A percentile compares a stretch with the other conserved stretches of the same genome.
Conservation (phyloP, 2,797 vertebrate species). For the Sphenodon punctatus region DNA sequence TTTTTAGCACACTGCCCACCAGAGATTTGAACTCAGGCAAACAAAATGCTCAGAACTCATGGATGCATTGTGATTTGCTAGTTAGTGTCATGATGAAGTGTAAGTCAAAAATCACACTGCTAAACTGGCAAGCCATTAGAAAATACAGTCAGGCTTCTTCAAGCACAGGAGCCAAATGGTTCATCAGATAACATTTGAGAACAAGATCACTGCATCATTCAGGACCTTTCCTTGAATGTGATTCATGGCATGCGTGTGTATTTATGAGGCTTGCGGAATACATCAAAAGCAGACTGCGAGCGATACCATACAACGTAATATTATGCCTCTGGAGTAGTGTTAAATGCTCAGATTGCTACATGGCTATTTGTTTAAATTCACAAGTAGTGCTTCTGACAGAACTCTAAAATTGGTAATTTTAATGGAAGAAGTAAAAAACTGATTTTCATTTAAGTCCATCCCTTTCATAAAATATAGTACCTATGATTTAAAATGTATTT, state of each 20-base stretch:
- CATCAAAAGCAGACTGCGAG: not conserved
- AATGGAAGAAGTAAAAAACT: not conserved
- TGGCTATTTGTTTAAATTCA: not conserved
- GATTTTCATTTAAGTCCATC: not conserved
- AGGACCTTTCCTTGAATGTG: not conserved
- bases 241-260: not conserved
- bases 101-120: not conserved
- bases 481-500: not conserved
- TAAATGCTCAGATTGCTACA: not conserved
- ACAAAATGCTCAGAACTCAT: slow-evolving; percentile 2
- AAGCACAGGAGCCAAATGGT: not conserved
- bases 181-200: not conserved
- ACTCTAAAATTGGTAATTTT: not conserved
- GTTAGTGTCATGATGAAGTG: not conserved
- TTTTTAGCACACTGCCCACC: not conserved
- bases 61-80: not conserved
- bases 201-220: not conserved
- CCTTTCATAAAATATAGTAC: not conserved
- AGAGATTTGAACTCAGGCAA: not conserved
- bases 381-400: not conserved
- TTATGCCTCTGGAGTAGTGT: not conserved
- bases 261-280: not conserved
- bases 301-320: not conserved
- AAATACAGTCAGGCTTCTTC: not conserved
- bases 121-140: not conserved